These are phyloP conservation scores for Mongoloraphidia duomilia DNA, from an alignment of 2,888 invertebrate species.

Conservation along the genomic window DNA sequence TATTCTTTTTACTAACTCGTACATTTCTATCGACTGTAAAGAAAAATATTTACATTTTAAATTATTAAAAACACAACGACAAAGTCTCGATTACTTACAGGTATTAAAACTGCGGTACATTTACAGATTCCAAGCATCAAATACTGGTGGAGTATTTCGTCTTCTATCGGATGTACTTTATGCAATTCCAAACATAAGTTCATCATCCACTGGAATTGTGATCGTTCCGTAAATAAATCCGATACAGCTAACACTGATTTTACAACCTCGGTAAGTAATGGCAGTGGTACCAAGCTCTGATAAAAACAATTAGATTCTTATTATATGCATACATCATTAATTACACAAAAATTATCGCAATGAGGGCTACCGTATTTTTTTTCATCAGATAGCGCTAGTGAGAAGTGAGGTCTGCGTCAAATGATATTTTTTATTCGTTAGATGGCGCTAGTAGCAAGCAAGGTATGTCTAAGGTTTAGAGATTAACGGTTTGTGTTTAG, in stretches of 20 bases:
- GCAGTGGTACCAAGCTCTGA: conserved; percentile 29
- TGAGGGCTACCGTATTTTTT: too few species aligned
- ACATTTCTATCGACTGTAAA: conserved; percentile 37
- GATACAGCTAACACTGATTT: conserved; percentile 57
- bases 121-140: conserved; percentile 52
- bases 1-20: conserved; percentile 44
- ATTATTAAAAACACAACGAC: neutral
- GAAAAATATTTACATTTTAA: conserved; percentile 6
- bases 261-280: conserved; percentile 40
- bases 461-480: too few species aligned
- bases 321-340: too few species aligned
- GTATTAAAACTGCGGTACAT: conserved; percentile 47
- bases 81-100: conserved; percentile 27
- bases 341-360: too few species aligned
- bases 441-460: too few species aligned
- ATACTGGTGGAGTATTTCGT: conserved; percentile 62
- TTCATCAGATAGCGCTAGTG: too few species aligned
- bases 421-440: too few species aligned
- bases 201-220: conserved; percentile 69
- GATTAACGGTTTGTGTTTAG: too few species aligned
- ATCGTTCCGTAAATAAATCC: conserved; percentile 59
- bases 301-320: too few species aligned
- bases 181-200: conserved; percentile 51
- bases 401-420: too few species aligned
- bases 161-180: conserved; percentile 53